A percentile compares a stretch with the other conserved stretches of the same genome.
Conservation (phyloP, 2,797 vertebrate genomes). For the Xenentodon cancila region DNA sequence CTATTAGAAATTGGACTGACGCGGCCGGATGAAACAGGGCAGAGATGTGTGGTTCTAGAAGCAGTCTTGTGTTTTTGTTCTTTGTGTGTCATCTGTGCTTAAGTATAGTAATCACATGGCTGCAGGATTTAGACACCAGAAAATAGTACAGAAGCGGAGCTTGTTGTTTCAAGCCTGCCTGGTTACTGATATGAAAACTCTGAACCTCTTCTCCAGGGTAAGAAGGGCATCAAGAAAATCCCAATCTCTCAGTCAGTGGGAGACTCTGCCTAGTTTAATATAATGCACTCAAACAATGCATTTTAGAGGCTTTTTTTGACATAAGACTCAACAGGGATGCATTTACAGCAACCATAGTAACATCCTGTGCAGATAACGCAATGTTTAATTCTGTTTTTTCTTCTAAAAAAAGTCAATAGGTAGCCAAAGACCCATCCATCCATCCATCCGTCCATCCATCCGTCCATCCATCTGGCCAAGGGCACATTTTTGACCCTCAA, state of each 20-base stretch:
- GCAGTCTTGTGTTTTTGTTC: constrained; percentile 13
- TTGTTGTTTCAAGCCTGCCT: constrained; percentile 55
- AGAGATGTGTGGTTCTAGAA: constrained; percentile 29
- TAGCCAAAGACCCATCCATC: background rate
- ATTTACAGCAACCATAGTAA: constrained; percentile 35
- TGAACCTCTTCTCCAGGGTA: constrained; percentile 46
- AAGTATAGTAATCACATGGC: constrained; percentile 33
- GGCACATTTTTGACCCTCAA: no score
- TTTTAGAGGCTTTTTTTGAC: constrained; percentile 50
- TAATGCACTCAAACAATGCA: constrained; percentile 57
- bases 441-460: no score
- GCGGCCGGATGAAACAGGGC: constrained; percentile 10
- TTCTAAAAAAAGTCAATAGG: constrained; percentile 5
- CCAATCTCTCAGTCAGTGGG: constrained; percentile 46
- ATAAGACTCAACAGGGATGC: constrained; percentile 43
- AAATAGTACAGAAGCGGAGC: constrained; percentile 40
- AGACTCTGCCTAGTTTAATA: constrained; percentile 57
- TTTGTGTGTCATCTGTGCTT: constrained; percentile 26
- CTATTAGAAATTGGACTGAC: constrained; percentile 17
- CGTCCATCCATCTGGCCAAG: no score
- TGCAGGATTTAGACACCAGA: constrained; percentile 42
- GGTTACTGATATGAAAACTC: constrained; percentile 58
- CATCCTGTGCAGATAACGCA: constrained; percentile 51
- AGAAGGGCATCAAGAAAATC: constrained; percentile 48
- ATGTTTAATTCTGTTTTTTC: constrained; percentile 24